phyloP scores from a whole-genome alignment of 2,888 invertebrate species.

The Drosophila aldrichi region DNA sequence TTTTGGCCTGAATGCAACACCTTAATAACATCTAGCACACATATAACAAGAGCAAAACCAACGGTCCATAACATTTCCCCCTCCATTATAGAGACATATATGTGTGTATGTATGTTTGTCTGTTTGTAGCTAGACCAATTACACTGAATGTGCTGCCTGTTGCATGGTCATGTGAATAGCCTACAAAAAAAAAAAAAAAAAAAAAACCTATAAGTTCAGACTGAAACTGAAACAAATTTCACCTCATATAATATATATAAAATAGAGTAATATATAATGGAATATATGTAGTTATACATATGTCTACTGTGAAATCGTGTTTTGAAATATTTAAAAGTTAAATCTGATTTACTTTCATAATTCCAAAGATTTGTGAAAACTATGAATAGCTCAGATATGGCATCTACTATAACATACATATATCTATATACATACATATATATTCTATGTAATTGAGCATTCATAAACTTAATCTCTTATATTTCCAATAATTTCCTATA shows the following conservation, averaged over 20 bases:
- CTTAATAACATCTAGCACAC: neutral
- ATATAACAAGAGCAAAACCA: conserved; percentile 33
- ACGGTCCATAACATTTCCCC: conserved; percentile 35
- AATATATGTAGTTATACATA: neutral
- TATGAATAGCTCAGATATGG: too few species aligned
- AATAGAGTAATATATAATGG: too few species aligned
- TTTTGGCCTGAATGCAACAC: neutral
- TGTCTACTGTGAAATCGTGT: neutral
- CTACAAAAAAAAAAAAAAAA: neutral
- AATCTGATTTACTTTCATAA: neutral
- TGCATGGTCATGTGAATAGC: neutral
- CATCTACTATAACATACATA: too few species aligned
- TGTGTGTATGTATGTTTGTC: neutral
- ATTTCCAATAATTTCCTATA: too few species aligned
- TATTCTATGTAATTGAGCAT: too few species aligned
- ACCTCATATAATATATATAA: conserved; percentile 6
- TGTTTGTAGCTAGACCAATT: neutral
- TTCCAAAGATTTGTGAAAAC: neutral
- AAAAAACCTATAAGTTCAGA: neutral
- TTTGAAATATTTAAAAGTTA: neutral
- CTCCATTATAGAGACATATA: neutral
- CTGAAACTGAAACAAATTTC: conserved; percentile 2
- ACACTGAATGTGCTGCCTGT: neutral
- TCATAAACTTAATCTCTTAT: neutral
- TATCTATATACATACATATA: too few species aligned